Conservation (phyloP, 2,888 invertebrate species). For the Drosophila mulleri region DNA sequence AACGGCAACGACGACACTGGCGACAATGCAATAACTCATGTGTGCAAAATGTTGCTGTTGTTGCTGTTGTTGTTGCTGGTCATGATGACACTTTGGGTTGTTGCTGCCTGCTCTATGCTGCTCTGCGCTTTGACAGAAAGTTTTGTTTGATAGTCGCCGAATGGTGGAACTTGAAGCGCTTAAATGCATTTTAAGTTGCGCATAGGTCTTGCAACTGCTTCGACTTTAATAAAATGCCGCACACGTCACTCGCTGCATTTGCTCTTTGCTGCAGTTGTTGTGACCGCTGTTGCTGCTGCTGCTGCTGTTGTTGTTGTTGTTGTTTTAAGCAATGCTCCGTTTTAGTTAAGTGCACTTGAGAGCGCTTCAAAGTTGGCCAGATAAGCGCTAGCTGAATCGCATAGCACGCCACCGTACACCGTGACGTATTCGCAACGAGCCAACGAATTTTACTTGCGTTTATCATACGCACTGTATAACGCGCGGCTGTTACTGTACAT, state of each 20-base stretch:
- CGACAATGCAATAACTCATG: conserved; percentile 76
- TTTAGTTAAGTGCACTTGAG: conserved; percentile 73
- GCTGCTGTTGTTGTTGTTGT: conserved; percentile 19
- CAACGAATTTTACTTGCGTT: conserved; percentile 63
- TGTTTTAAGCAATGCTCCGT: conserved; percentile 43
- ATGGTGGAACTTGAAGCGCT: conserved; percentile 65
- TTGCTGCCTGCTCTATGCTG: conserved; percentile 26
- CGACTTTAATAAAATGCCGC: conserved; percentile 68
- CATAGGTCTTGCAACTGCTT: conserved; percentile 19
- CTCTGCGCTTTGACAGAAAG: conserved; percentile 62
- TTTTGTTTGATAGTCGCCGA: conserved; percentile 66
- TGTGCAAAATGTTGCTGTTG: conserved; percentile 38
- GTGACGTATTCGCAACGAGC: conserved; percentile 70
- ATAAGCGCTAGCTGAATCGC: conserved; percentile 64
- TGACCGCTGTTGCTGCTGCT: not conserved
- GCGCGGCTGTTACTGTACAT: not conserved
- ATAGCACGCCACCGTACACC: conserved; percentile 46
- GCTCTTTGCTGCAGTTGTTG: conserved; percentile 13
- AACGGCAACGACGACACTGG: conserved; percentile 34
- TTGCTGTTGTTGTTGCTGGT: conserved; percentile 33
- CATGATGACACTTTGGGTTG: conserved; percentile 41
- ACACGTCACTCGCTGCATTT: conserved; percentile 46
- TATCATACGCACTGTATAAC: conserved; percentile 66
- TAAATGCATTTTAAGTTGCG: conserved; percentile 69
- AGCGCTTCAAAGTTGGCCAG: conserved; percentile 71